Evolutionary conservation across 2,888 invertebrate genomes (phyloP), one percentile per base, ranked within the genome.

Genomic region (Drosophila ustulata): DNA sequence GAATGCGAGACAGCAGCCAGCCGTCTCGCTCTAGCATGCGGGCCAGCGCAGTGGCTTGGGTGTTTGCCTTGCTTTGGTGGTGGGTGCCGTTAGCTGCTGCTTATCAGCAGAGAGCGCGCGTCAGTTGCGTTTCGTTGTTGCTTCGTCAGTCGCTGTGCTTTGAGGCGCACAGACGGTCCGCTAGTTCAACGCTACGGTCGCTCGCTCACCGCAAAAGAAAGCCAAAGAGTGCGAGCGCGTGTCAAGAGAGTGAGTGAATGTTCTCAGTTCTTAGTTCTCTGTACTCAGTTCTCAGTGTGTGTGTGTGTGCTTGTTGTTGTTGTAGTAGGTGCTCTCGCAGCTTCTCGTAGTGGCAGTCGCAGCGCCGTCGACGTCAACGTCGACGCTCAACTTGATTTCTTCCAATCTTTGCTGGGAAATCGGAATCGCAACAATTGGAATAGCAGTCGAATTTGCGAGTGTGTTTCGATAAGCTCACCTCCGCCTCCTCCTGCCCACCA

Each of bases 341-440:
- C 70, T 63, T 75, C 74, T 62, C 78, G 47, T 51, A 39, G 65
- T 46, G 34, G 9, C 37, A 37, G n/a, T 45, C 49, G 59, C 47
- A 52, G 30, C 58, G 58, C 34, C 26, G 49, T 47, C 32, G 53
- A 34, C 53, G 47, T 51, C 52, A 51, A 51, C 71, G 71, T 13
- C 18, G 18, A 41, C 39, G 39, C 39, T 65, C 75, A 78, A 82
- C 77, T 82, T 89, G 89, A 90, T 90, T 90, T 86, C 79, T 87
- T 82, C 78, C 88, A 89, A 89, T 89, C 90, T 89, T 81, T 71
- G 69, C 75, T 78, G 86, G 73, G 81, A 89, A 90, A 90, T 78
- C 82, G 73, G 49, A 78, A 66, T 90, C 88, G 88, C 85, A 83
- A 82, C 84, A 89, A 89, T 90, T 90, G 89, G 89, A 89, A 89